Evolutionary conservation across 2,888 invertebrate species (phyloP), one percentile per base, ranked within the genome.

Genomic region (Deilephila elpenor): DNA sequence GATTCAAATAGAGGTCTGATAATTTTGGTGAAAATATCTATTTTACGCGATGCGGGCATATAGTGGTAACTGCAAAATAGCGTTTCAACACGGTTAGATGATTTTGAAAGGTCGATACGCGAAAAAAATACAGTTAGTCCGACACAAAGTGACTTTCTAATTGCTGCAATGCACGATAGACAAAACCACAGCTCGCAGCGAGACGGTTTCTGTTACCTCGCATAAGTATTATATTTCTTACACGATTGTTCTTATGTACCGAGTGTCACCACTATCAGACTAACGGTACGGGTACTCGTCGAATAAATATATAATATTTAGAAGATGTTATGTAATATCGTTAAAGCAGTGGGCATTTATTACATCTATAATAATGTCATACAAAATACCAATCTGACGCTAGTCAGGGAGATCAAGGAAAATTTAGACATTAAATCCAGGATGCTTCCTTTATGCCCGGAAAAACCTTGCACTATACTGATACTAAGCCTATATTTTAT

Each of bases 51-150:
- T 60, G 51, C 60, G 67, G 73, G 70, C 70, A 32, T 53, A 29
- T 19, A 70, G 32, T 34, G 53, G 29, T 29, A 37, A 64, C 34
- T 64, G 72, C 72, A 17, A 56, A 72, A 64, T 60, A 76, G 73
- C 62, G 59, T 74, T 70, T 80, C 73, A 60, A 67, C 76, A 72
- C 75, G 61, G 71, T 73, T 76, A 72, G 73, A 73, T 61, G 71
- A 75, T 75, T 81, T 77, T 80, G 80, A 84, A 81, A 83, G 79
- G 81, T 81, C 77, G 80, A 79, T 74, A 76, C 79, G 85, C 81
- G 80, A 84, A 84, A 83, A 78, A 83, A 82, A 78, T 76, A 83
- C 83, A 80, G 83, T 83, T 83, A 82, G 25, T 75, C 76, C 75
- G 79, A 80, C 73, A 59, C 72, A 75, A 78, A 75, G 77, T 75